Percentiles rank a stretch among this genome's conserved stretches.
Conservation (phyloP, 2,888 invertebrate species). For the Zaprionus obscuricornis region DNA sequence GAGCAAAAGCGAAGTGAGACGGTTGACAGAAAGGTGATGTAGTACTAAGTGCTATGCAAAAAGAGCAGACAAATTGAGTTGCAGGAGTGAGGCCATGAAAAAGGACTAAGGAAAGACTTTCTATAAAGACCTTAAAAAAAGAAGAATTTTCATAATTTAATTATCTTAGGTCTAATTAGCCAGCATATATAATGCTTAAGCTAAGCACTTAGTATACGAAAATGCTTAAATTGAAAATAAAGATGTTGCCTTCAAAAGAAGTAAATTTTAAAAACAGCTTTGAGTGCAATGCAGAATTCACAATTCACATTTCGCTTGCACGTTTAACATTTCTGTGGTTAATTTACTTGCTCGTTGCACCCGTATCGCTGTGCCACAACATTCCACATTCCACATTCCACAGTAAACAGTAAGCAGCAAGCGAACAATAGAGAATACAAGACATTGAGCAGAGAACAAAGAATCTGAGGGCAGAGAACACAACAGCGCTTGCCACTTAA, state of each 20-base stretch:
- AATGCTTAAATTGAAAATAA: too few species aligned
- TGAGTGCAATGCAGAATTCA: constrained; percentile 20
- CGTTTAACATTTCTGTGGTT: constrained; percentile 46
- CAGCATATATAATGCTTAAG: too few species aligned
- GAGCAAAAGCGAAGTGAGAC: constrained; percentile 1
- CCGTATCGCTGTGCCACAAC: constrained; percentile 7
- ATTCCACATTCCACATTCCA: neutral
- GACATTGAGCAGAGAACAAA: neutral
- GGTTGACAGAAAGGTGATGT: constrained; percentile 17
- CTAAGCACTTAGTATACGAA: too few species aligned
- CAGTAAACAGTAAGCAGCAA: constrained; percentile 4
- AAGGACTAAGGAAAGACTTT: neutral
- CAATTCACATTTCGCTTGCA: constrained; percentile 19
- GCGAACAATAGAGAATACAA: constrained; percentile 13
- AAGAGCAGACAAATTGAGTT: constrained; percentile 22
- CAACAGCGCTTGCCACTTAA: constrained; percentile 62
- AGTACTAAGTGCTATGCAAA: constrained; percentile 49
- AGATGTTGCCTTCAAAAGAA: too few species aligned
- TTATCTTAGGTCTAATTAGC: too few species aligned
- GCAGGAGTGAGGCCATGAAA: constrained; percentile 21
- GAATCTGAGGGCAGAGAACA: constrained; percentile 7
- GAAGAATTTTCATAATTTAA: too few species aligned
- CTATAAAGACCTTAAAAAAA: too few species aligned
- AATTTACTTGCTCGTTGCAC: constrained; percentile 45
- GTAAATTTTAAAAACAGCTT: too few species aligned